Percentiles rank a stretch among this genome's conserved stretches.
Conservation (phyloP, 2,888 invertebrate species). For the Megamerina dolium region DNA sequence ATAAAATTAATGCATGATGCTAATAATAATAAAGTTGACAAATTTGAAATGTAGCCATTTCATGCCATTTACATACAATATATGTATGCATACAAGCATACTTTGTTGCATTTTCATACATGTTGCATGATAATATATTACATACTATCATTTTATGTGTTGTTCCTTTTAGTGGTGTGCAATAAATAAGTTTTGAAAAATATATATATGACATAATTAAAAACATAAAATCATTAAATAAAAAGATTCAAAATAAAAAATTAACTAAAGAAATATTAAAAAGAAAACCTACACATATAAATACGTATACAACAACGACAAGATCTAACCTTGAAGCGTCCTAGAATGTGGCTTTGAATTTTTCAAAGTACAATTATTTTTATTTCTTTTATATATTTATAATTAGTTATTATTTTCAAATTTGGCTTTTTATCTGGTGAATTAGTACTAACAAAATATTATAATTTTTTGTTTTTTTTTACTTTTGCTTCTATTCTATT, state of each 20-base stretch:
- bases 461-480: too few species aligned
- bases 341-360: not conserved
- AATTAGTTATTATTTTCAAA: slow-evolving; percentile 1
- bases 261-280: slow-evolving; percentile 2
- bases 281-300: slow-evolving; percentile 3
- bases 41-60: too few species aligned
- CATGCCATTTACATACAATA: too few species aligned
- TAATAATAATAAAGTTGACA: too few species aligned
- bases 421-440: slow-evolving; percentile 14
- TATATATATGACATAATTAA: not conserved
- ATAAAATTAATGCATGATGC: too few species aligned
- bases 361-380: slow-evolving; percentile 4
- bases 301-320: slow-evolving; percentile 32
- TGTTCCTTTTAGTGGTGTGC: too few species aligned
- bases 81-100: too few species aligned
- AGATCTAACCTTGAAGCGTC: slow-evolving; percentile 31
- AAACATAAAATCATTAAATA: slow-evolving; percentile 6
- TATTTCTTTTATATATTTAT: slow-evolving; percentile 1
- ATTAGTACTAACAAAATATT: slow-evolving; percentile 14
- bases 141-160: too few species aligned
- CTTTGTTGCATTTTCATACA: too few species aligned
- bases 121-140: too few species aligned
- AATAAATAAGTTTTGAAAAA: not conserved
- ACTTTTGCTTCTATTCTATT: too few species aligned
- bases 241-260: slow-evolving; percentile 7